Evolutionary conservation across 2,797 vertebrate species (phyloP).

Genomic region (Platyrinchus mystaceus): DNA sequence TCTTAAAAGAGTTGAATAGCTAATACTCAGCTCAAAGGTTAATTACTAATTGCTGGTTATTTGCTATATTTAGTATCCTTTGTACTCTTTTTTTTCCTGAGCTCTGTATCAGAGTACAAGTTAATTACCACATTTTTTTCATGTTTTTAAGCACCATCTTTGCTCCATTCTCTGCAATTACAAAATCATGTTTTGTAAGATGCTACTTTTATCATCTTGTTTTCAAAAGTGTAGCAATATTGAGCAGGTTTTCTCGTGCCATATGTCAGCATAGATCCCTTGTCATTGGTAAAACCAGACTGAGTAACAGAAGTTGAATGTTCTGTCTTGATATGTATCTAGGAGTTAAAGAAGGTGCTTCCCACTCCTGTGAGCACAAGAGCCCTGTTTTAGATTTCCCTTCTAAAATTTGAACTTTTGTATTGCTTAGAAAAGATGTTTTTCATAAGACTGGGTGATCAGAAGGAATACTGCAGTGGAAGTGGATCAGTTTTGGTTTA

Average conservation of each 20-base stretch:
- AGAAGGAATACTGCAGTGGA: not conserved
- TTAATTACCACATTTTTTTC: not conserved
- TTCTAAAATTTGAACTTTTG: not conserved
- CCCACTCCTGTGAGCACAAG: not conserved
- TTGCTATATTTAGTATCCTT: conserved; percentile 29
- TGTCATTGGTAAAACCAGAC: not conserved
- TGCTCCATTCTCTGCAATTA: not conserved
- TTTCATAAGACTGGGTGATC: not conserved
- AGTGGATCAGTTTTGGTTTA: not conserved
- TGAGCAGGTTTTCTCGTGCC: not conserved
- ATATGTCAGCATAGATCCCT: not conserved
- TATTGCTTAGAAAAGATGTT: not conserved
- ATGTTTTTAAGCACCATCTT: not conserved
- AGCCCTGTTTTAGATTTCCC: not conserved
- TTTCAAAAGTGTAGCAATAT: not conserved
- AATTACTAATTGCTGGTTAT: conserved; percentile 52
- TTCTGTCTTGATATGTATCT: not conserved
- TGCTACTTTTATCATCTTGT: not conserved
- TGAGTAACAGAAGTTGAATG: not conserved
- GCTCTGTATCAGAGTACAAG: not conserved
- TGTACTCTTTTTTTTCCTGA: not conserved
- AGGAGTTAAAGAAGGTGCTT: not conserved
- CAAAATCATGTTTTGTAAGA: not conserved
- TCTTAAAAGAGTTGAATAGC: not conserved
- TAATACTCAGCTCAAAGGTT: conserved; percentile 43